phyloP scores from a whole-genome alignment of 1,140 invertebrate species.

The Euwallacea fornicatus region DNA sequence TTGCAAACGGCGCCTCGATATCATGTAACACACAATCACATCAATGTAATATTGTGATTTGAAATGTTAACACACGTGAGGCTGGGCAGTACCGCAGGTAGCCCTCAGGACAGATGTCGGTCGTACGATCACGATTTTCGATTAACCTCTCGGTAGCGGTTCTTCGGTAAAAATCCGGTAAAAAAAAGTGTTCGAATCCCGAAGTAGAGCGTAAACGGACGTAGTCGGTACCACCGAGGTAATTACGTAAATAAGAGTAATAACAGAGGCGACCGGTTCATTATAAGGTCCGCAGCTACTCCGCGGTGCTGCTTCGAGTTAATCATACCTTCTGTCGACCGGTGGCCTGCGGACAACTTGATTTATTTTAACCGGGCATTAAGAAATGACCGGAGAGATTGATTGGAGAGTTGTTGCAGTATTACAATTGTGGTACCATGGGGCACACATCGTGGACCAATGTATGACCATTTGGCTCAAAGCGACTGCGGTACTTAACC shows the following conservation, averaged over 20 bases:
- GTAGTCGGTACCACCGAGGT: slow-evolving; percentile 11
- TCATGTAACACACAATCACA: no score
- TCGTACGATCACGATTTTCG: slow-evolving; percentile 21
- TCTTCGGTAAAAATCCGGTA: slow-evolving; percentile 18
- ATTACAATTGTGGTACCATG: neutral
- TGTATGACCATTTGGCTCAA: no score
- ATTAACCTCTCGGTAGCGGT: slow-evolving; percentile 26
- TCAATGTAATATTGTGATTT: no score
- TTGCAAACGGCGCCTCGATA: no score
- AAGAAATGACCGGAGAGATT: slow-evolving; percentile 25
- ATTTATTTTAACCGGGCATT: slow-evolving; percentile 37
- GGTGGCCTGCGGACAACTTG: slow-evolving; percentile 30
- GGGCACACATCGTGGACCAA: no score
- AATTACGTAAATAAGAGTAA: slow-evolving; percentile 40
- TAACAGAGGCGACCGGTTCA: slow-evolving; percentile 34
- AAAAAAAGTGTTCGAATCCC: slow-evolving; percentile 7
- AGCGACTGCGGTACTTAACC: no score
- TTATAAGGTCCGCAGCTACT: slow-evolving; percentile 32
- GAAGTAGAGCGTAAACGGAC: slow-evolving; percentile 33
- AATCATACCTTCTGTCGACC: slow-evolving; percentile 41
- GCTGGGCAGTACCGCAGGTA: no score
- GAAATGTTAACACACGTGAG: no score
- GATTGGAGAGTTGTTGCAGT: slow-evolving; percentile 25
- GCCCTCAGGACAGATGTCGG: slow-evolving; percentile 8
- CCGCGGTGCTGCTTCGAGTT: slow-evolving; percentile 24